These are phyloP conservation scores for Achatina immaculata DNA, from an alignment of 1,140 invertebrate genomes.

Conservation along the genomic window DNA sequence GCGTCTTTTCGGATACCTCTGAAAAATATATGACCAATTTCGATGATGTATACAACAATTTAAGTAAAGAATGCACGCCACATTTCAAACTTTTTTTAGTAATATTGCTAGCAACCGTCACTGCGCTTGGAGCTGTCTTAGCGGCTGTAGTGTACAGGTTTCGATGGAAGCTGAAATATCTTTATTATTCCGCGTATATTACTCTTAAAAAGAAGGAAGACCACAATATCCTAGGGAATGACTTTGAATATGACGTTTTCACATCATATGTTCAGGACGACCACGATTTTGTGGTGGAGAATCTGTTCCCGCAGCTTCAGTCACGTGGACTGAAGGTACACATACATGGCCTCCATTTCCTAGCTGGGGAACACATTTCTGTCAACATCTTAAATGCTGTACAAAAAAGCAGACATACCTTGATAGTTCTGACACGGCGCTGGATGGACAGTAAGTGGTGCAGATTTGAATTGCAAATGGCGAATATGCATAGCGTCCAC, in stretches of 20 bases:
- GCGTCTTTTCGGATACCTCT: not conserved
- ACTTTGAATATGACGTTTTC: constrained; percentile 51
- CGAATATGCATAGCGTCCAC: constrained; percentile 41
- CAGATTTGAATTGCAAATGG: constrained; percentile 74
- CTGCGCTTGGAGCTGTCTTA: not conserved
- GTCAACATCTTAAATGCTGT: constrained; percentile 77
- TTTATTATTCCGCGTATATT: constrained; percentile 46
- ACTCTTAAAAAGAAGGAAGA: constrained; percentile 7
- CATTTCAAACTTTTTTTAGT: not conserved
- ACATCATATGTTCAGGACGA: constrained; percentile 54
- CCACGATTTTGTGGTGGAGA: constrained; percentile 37
- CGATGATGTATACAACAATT: not conserved
- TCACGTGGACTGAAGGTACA: constrained; percentile 43
- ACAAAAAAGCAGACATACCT: constrained; percentile 75
- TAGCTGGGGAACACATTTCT: constrained; percentile 71
- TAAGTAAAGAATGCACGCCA: not conserved
- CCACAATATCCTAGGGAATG: not conserved
- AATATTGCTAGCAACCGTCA: not conserved
- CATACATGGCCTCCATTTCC: constrained; percentile 59
- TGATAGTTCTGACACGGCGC: constrained; percentile 76
- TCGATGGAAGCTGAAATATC: constrained; percentile 54
- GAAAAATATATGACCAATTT: not conserved
- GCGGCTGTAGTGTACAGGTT: constrained; percentile 25
- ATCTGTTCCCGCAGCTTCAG: constrained; percentile 42
- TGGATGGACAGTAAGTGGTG: constrained; percentile 80